Evolutionary conservation across 2,797 vertebrate species (phyloP), one percentile per base, ranked within the genome.

Genomic region (Anolis apletophallus): DNA sequence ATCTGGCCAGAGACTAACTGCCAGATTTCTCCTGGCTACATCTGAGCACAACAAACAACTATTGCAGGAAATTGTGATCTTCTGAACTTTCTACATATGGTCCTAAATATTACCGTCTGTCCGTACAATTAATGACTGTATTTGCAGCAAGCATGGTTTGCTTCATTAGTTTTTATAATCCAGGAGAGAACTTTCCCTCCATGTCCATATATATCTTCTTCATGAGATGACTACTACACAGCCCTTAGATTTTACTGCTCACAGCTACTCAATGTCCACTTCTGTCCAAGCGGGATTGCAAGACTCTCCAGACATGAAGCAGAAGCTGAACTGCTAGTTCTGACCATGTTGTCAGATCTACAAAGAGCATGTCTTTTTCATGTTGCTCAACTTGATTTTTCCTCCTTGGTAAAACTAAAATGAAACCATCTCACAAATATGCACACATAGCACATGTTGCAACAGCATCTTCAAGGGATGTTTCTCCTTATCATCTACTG

Each of bases 101-200:
- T n/a, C 68, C 88, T 84, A 90, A 93, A 91, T 32, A 84, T n/a
- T 71, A 55, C 50, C 61, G 11, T 86, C 81, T 90, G 83, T 74
- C 83, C 84, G 74, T 55, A 4, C 87, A 36, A 88, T 64, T 87
- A 61, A 85, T 83, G 34, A 69, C 61, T 46, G 23, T 72, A 85
- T 91, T 87, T 64, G 85, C 77, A 82, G 46, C 12, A 1, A 19
- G 40, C 17, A n/a, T 61, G 13, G 36, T 80, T 78, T 0, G 0
- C 0, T 46, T 85, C 73, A 77, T 12, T 79, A 29, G 21, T 54
- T 40, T 59, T 72, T 19, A 69, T 9, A 78, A 9, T 71, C 57
- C 10, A 72, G 36, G 3, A 71, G 46, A 72, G 52, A 64, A 1
- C 54, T 55, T 68, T 77, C 64, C 40, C 12, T 85, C 11, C 23